A percentile compares a stretch with the other conserved stretches of the same genome.
Conservation (phyloP, 2,797 vertebrate species). For the Lindbergichthys nudifrons region DNA sequence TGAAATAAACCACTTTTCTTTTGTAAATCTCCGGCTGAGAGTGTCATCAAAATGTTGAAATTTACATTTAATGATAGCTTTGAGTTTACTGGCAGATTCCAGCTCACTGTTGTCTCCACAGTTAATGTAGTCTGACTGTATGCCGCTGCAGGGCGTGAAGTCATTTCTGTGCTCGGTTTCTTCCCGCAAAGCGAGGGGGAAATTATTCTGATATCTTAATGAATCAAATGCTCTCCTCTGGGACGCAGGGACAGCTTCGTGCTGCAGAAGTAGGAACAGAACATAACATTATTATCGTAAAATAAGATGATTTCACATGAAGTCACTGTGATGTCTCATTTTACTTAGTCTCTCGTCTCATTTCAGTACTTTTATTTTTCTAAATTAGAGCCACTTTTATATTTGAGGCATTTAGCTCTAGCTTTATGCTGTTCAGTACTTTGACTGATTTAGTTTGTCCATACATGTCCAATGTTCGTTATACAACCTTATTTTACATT, state of each 20-base stretch:
- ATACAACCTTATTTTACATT: too few species aligned
- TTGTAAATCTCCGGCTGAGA: background rate
- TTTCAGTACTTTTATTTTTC: slow-evolving; percentile 3
- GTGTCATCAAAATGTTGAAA: slow-evolving; percentile 33
- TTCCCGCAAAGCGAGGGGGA: slow-evolving; percentile 6
- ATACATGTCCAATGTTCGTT: too few species aligned
- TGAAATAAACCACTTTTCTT: background rate
- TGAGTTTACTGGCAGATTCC: slow-evolving; percentile 27
- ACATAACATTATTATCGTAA: slow-evolving; percentile 23
- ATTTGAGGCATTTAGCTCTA: background rate
- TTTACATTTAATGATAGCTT: slow-evolving; percentile 40
- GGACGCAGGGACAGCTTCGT: background rate
- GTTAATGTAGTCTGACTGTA: slow-evolving; percentile 29
- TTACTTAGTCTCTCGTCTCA: too few species aligned
- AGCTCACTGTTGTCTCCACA: slow-evolving; percentile 16
- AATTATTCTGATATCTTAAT: slow-evolving; percentile 32
- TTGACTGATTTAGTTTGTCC: too few species aligned
- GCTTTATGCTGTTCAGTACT: background rate
- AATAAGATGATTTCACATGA: slow-evolving; percentile 9
- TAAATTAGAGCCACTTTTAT: background rate
- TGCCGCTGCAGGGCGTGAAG: slow-evolving; percentile 12
- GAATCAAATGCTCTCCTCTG: slow-evolving; percentile 20
- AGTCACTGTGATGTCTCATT: slow-evolving; percentile 27
- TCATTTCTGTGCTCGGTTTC: slow-evolving; percentile 12
- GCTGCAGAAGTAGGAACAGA: slow-evolving; percentile 1